Base-by-base conservation (phyloP, 2,113 vertebrate species). In the Bungarus multicinctus region DNA sequence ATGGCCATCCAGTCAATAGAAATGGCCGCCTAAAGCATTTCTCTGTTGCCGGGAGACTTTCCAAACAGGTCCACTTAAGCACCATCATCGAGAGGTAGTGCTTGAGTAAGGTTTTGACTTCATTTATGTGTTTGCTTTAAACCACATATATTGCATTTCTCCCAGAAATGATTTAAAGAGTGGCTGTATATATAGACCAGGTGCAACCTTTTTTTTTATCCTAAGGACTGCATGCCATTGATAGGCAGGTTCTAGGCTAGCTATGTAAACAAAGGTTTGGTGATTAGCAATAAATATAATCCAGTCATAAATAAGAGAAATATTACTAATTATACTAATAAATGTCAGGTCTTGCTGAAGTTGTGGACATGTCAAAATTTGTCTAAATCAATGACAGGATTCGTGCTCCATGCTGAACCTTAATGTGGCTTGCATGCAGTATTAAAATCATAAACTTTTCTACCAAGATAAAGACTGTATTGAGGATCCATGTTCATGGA, bases 1-100 rank as follows among this genome's bases (percentile, higher is more conserved):
- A 94, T 64, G 74, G 25, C 12, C 34, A 58, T 85, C 92, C 88
- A 55, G 18, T 50, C 95, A 92, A 94, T 95, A 93, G 89, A 91
- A 96, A 93, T 89, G 43, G 20, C 55, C 25, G 22, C 90, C 91
- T 92, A 95, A 50, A 45, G 45, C 81, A 87, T 87, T 57, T 43
- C 25, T 23, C 27, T 30, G 30, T 87, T 85, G 27, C 23, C 0
- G 14, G 87, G 25, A 22, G 81, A 47, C 43, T 58, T 58, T 92
- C 7, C 34, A 53, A 64, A 43, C 34, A 87, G 86, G 3, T 47
- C 27, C 52, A 39, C n/a, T 58, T 87, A 52, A 54, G 43, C 20
- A 52, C 30, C 50, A 23, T 5, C 22, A 3, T 89, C 27, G 43
- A 58, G 27, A 34, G 11, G 85, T 52, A 20, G 23, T 45, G 25